These are phyloP conservation scores for Xiphophorus couchianus DNA, from an alignment of 2,113 vertebrate genomes.

Conservation along the genomic window DNA sequence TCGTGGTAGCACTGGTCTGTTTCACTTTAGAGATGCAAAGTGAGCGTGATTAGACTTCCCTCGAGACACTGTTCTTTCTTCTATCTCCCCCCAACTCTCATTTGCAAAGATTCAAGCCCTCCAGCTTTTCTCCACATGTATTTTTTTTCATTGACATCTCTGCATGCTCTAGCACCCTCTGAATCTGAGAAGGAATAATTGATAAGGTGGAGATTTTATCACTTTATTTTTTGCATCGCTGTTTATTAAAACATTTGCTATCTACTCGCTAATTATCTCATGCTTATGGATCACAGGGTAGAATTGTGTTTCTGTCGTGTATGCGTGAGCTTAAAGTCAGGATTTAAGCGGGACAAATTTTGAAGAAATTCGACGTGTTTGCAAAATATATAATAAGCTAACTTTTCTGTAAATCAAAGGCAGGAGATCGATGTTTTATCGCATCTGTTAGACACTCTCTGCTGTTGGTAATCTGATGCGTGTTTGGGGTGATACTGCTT, in stretches of 20 bases:
- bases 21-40: conserved; percentile 62
- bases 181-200: conserved; percentile 29
- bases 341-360: background rate
- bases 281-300: background rate
- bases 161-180: background rate
- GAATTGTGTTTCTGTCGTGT: background rate
- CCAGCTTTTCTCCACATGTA: background rate
- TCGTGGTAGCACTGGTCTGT: conserved; percentile 38
- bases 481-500: conserved; percentile 36
- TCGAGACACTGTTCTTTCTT: conserved; percentile 8
- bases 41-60: conserved; percentile 61
- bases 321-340: background rate
- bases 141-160: conserved; percentile 23
- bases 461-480: conserved; percentile 48
- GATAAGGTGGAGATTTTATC: background rate
- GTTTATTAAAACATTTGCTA: conserved; percentile 13
- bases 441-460: conserved; percentile 29
- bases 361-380: conserved; percentile 4
- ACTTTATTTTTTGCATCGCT: conserved; percentile 24
- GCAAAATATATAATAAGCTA: background rate
- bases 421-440: conserved; percentile 45
- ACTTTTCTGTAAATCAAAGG: conserved; percentile 22
- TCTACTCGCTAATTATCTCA: conserved; percentile 23
- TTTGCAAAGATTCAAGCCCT: conserved; percentile 45
- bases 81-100: background rate